phyloP scores from a whole-genome alignment of 2,797 vertebrate genomes.

The Chelonia mydas region DNA sequence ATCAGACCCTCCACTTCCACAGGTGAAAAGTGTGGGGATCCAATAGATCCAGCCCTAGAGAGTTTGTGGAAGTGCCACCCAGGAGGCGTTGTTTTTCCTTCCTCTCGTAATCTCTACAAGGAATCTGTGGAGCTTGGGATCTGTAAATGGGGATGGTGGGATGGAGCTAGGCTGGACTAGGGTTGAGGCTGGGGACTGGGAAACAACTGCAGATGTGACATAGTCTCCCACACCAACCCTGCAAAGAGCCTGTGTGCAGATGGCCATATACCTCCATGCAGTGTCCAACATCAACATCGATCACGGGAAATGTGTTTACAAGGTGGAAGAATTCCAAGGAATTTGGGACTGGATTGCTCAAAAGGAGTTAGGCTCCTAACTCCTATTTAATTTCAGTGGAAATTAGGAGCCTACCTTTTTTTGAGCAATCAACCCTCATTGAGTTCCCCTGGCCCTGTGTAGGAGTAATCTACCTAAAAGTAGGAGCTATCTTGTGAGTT shows the following conservation, averaged over 20 bases:
- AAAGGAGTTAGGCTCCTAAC: background rate
- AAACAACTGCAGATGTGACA: background rate
- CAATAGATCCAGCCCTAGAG: background rate
- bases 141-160: background rate
- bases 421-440: background rate
- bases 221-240: background rate
- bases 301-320: background rate
- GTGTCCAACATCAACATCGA: background rate
- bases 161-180: background rate
- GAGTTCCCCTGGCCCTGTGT: fast-evolving
- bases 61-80: background rate
- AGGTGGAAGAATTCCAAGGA: background rate
- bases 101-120: background rate
- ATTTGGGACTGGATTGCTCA: background rate
- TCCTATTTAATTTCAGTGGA: background rate
- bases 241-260: background rate
- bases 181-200: too few species aligned
- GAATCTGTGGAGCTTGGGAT: background rate
- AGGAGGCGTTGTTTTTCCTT: background rate
- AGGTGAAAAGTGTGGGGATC: background rate
- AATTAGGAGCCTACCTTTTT: background rate
- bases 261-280: background rate
- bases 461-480: fast-evolving
- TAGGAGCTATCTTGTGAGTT: fast-evolving
- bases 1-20: background rate